Conservation (phyloP, 2,797 vertebrate genomes). For the Rachycentron canadum region DNA sequence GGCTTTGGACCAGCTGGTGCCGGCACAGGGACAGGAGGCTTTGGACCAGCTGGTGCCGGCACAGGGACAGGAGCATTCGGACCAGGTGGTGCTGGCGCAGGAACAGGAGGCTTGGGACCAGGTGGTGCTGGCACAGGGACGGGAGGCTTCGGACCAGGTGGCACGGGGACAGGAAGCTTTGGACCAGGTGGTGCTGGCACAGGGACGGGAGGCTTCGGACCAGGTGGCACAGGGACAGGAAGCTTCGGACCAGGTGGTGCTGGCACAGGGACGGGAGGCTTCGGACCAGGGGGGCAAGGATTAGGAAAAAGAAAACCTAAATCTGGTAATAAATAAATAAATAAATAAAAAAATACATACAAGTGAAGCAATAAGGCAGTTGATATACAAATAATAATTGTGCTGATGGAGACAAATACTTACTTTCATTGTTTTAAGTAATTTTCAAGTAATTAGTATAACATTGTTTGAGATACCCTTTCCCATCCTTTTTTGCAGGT, state of each 20-base stretch:
- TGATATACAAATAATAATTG: background rate
- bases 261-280: slow-evolving; percentile 45
- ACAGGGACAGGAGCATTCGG: slow-evolving; percentile 45
- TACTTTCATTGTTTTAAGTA: no score
- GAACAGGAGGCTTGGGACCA: slow-evolving; percentile 8
- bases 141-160: slow-evolving; percentile 49
- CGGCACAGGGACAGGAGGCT: slow-evolving; percentile 23
- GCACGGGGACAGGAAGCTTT: no score
- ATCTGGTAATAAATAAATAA: slow-evolving; percentile 50
- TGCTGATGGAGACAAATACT: background rate
- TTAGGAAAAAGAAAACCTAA: slow-evolving; percentile 73
- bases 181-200: slow-evolving; percentile 55
- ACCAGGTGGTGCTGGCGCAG: slow-evolving; percentile 39
- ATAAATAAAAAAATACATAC: background rate
- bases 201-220: slow-evolving; percentile 40
- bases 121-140: slow-evolving; percentile 30
- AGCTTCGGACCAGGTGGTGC: slow-evolving; percentile 54
- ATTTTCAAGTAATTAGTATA: no score
- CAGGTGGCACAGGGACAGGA: slow-evolving; percentile 49
- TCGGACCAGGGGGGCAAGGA: slow-evolving; percentile 60
- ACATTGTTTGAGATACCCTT: background rate
- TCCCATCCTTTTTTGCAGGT: slow-evolving; percentile 33
- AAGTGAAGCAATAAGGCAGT: background rate
- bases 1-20: slow-evolving; percentile 37
- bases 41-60: slow-evolving; percentile 1